Evolutionary conservation across 2,888 invertebrate genomes (phyloP).

Genomic region (Pheosia tremula): DNA sequence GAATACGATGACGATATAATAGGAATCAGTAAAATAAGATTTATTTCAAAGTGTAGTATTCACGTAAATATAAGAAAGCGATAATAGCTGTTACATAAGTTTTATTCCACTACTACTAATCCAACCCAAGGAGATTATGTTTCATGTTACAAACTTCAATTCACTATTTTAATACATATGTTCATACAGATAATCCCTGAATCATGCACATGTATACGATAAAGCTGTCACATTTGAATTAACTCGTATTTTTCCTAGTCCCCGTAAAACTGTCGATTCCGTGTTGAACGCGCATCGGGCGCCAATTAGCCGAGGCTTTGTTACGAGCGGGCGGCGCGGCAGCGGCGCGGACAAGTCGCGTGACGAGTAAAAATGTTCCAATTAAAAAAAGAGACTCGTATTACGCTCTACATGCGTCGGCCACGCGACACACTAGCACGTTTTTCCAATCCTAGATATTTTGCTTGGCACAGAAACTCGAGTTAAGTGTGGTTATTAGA

Average conservation of each 20-base stretch:
- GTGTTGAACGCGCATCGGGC: constrained; percentile 52
- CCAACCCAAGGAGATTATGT: too few species aligned
- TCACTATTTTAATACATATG: background rate
- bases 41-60: too few species aligned
- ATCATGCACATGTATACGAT: constrained; percentile 20
- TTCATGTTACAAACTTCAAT: background rate
- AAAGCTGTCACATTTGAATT: constrained; percentile 16
- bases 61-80: too few species aligned
- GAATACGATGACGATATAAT: background rate
- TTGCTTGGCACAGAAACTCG: constrained; percentile 26
- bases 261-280: constrained; percentile 48
- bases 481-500: constrained; percentile 17
- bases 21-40: too few species aligned
- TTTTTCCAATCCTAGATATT: constrained; percentile 49
- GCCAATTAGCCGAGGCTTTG: constrained; percentile 59
- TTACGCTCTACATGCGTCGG: constrained; percentile 60
- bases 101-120: too few species aligned
- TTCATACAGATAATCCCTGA: constrained; percentile 7
- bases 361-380: constrained; percentile 66
- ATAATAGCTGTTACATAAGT: too few species aligned
- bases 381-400: constrained; percentile 66
- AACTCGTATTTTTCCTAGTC: constrained; percentile 22
- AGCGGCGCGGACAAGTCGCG: constrained; percentile 47
- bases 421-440: constrained; percentile 65
- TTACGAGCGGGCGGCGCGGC: constrained; percentile 29